Percentiles rank a stretch among this genome's conserved stretches.
Conservation (phyloP, 2,888 invertebrate genomes). For the Aleiodes alternator region DNA sequence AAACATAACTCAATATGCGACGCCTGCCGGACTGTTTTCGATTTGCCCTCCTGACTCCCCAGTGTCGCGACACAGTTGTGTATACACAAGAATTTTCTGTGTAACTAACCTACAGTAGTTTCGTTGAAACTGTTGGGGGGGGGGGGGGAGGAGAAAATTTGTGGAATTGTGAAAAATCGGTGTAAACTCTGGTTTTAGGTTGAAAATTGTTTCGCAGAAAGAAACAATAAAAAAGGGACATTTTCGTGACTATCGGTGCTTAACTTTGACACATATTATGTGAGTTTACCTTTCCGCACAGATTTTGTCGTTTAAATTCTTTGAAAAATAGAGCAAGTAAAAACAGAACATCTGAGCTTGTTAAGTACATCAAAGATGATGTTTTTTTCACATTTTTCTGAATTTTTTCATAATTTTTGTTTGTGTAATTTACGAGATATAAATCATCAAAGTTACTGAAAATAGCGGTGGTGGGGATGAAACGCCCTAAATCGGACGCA, state of each 20-base stretch:
- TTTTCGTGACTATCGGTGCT: constrained; percentile 6
- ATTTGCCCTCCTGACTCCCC: not conserved
- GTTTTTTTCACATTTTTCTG: too few species aligned
- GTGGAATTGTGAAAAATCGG: not conserved
- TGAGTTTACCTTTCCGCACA: not conserved
- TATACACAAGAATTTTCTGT: constrained; percentile 1
- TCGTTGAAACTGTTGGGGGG: not conserved
- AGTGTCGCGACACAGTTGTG: constrained; percentile 16
- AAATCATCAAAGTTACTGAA: too few species aligned
- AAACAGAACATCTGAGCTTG: too few species aligned
- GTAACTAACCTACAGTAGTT: not conserved
- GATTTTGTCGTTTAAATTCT: too few species aligned
- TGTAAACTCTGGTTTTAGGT: constrained; percentile 4
- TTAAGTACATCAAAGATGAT: too few species aligned
- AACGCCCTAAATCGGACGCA: too few species aligned
- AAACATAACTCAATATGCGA: constrained; percentile 47
- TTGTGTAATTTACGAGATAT: too few species aligned
- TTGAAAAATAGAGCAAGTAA: too few species aligned
- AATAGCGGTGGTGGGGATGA: too few species aligned
- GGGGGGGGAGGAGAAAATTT: too few species aligned
- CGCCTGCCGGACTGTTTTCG: constrained; percentile 34
- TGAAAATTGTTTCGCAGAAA: not conserved
- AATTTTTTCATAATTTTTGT: too few species aligned
- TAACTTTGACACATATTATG: not conserved
- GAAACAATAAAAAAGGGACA: constrained; percentile 5